Evolutionary conservation across 2,797 vertebrate genomes (phyloP), one percentile per base, ranked within the genome.

Genomic region (Tolypeutes matacus): DNA sequence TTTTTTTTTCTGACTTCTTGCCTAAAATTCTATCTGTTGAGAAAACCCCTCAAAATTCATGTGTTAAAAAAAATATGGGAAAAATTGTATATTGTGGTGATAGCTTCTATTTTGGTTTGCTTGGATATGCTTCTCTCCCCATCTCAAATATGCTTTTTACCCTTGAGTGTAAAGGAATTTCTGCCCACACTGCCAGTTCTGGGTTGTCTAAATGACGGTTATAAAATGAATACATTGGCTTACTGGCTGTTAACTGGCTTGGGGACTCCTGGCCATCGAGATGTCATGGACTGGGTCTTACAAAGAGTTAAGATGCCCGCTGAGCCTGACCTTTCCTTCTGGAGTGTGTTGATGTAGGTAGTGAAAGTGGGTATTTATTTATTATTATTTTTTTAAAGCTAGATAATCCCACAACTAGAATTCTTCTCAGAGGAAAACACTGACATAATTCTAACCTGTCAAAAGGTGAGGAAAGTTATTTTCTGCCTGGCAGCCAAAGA

Each of bases 351-450:
- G 15, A 75, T 7, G 6, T 58, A 29, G 64, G 60, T 76, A n/a
- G 36, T 69, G 69, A 91, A 73, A 95, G 10, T 14, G 11, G 46
- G 11, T 46, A 46, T 46, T 46, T 46, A 46, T 46, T 46, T 46
- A 46, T 25, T 56, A 20, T 49, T 34, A 53, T 46, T n/a, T 46
- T 64, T 58, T 92, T 85, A 36, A 86, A 82, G 60, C 20, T 27
- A 86, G n/a, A 78, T 56, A 76, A 93, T 70, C 21, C 34, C 34
- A 76, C 65, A 90, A 72, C 84, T 84, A 87, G 77, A 88, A 82
- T 92, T 94, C 72, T 95, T 82, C 58, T 96, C 83, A 75, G 70
- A 62, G 31, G 36, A 89, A 39, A 95, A 46, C 58, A 60, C 31
- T 64, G 67, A 88, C 53, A 51, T 60, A 89, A 73, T 62, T 70